A percentile compares a stretch with the other conserved stretches of the same genome.
Conservation (phyloP, 2,888 invertebrate species). For the Hedya salicella region DNA sequence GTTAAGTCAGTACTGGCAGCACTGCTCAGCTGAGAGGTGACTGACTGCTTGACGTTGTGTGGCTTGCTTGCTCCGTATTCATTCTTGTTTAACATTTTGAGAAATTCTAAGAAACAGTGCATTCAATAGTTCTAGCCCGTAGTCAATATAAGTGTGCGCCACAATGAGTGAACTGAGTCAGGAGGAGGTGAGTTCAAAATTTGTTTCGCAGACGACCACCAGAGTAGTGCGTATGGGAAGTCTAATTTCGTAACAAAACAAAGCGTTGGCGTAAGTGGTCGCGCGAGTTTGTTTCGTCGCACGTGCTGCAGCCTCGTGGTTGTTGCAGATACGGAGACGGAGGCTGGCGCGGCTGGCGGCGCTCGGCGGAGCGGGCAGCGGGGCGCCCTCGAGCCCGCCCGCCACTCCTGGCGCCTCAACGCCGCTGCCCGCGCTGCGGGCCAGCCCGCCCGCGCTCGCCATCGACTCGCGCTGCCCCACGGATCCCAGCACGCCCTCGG, state of each 20-base stretch:
- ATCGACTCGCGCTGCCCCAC: slow-evolving; percentile 59
- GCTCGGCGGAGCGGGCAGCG: slow-evolving; percentile 81
- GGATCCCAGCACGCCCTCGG: slow-evolving; percentile 65
- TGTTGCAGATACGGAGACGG: slow-evolving; percentile 89
- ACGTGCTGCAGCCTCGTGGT: slow-evolving; percentile 65
- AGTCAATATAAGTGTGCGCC: slow-evolving; percentile 57
- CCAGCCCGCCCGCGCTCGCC: slow-evolving; percentile 58
- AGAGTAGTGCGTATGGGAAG: slow-evolving; percentile 77
- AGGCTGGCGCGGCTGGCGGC: slow-evolving; percentile 90
- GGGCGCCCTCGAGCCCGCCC: slow-evolving; percentile 79
- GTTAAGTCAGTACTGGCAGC: slow-evolving; percentile 14
- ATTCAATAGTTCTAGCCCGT: slow-evolving; percentile 55
- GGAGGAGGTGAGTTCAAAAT: slow-evolving; percentile 90
- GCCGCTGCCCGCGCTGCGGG: slow-evolving; percentile 61
- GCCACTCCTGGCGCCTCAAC: slow-evolving; percentile 76
- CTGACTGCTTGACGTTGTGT: slow-evolving; percentile 82
- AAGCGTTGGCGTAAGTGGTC: slow-evolving; percentile 73
- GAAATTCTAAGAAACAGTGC: slow-evolving; percentile 66
- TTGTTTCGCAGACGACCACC: slow-evolving; percentile 75
- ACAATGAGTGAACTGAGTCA: slow-evolving; percentile 94
- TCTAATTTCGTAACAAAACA: slow-evolving; percentile 85
- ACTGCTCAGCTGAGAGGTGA: slow-evolving; percentile 79
- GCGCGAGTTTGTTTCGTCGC: slow-evolving; percentile 59
- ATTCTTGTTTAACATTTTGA: slow-evolving; percentile 65
- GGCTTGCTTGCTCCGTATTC: slow-evolving; percentile 70